Evolutionary conservation across 1,140 invertebrate genomes (phyloP), one percentile per base, ranked within the genome.

Genomic region (Asobara japonica): DNA sequence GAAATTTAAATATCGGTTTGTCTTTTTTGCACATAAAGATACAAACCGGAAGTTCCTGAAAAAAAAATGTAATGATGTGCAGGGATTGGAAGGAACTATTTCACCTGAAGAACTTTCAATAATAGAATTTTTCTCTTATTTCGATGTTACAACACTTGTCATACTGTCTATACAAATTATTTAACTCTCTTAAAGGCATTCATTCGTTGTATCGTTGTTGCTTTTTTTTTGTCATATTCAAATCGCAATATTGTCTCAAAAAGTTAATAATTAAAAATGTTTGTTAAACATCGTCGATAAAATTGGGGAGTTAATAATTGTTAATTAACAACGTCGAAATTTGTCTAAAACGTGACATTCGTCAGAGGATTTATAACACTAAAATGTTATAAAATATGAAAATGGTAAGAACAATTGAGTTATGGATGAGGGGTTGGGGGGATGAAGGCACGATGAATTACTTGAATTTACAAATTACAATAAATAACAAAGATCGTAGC

Each of bases 401-500:
- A 60, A 62, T 62, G 29, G n/a, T 56, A 31, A 25, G 4, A 27
- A 25, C 8, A 56, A 22, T 10, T 18, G 51, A 56, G 11, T 45
- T 45, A 16, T 13, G 41, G 18, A 16, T 16, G 41, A 16, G n/a
- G n/a, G n/a, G n/a, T 11, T 2, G 13, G 79, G 85, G 78, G 82
- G 80, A 81, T 79, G 77, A 76, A 82, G 78, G 78, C 80, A 81
- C 80, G 76, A 83, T 80, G 81, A 82, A 77, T 78, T 74, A 76
- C 78, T 81, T 78, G 69, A 80, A 84, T 87, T 83, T 84, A 86
- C 81, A 87, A 69, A 56, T 45, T 71, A 71, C 30, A 71, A 87
- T 87, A 88, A 88, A 88, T 87, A 88, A 84, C 78, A 85, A 84
- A 85, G 79, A 79, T 78, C 72, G 73, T 81, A 83, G 75, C 76